Evolutionary conservation across 1,140 invertebrate genomes (phyloP).

Genomic region (Lucilia sericata): DNA sequence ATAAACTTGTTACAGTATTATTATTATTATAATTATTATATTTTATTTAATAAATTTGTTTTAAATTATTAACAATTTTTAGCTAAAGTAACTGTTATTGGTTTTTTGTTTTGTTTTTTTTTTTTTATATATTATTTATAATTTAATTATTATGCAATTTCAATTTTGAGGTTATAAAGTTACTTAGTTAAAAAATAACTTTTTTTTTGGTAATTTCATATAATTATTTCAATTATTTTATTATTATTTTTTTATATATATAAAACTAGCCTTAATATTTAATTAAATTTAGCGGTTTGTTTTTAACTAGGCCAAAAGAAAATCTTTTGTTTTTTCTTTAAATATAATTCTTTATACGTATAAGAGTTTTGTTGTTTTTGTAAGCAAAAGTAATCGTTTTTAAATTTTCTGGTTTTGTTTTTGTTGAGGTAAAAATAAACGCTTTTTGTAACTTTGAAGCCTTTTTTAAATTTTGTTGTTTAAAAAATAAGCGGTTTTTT

Average conservation of each 20-base stretch:
- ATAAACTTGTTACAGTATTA: not conserved
- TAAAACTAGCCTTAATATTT: slow-evolving; percentile 26
- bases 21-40: slow-evolving; percentile 21
- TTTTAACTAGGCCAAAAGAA: not conserved
- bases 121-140: too few species aligned
- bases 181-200: slow-evolving; percentile 35
- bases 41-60: slow-evolving; percentile 40
- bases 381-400: slow-evolving; percentile 14
- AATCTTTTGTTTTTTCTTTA: not conserved
- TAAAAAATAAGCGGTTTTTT: slow-evolving; percentile 17
- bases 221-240: too few species aligned
- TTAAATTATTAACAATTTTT: slow-evolving; percentile 42
- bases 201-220: not conserved
- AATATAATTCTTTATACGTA: not conserved
- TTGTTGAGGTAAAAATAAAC: slow-evolving; percentile 18
- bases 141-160: not conserved
- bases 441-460: not conserved
- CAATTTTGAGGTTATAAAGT: slow-evolving; percentile 30
- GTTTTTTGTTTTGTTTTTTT: slow-evolving; percentile 13
- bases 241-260: slow-evolving; percentile 8
- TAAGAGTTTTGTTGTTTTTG: not conserved
- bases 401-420: not conserved
- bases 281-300: slow-evolving; percentile 3
- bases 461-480: not conserved
- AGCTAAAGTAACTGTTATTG: slow-evolving; percentile 35